Percentiles rank a stretch among this genome's conserved stretches.
These are phyloP conservation scores for Melikaiella ostensackeni DNA, from an alignment of 2,888 invertebrate genomes.

Conservation along the genomic window DNA sequence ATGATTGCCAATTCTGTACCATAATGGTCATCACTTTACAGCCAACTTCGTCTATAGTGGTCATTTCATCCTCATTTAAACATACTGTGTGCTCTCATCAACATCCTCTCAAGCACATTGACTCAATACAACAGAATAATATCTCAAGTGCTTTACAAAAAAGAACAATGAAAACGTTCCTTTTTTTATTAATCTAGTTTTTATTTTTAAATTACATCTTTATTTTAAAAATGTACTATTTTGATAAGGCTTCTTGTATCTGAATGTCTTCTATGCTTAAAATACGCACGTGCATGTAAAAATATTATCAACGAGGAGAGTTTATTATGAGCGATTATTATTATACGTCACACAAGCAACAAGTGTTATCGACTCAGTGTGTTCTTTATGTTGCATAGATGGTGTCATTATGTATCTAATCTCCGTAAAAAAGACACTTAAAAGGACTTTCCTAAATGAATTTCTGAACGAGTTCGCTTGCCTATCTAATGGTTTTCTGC, in stretches of 20 bases:
- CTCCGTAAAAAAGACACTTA: neutral
- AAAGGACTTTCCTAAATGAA: neutral
- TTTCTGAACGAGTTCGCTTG: neutral
- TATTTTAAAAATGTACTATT: neutral
- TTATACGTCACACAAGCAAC: constrained; percentile 1
- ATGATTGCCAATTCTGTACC: neutral
- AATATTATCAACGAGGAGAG: neutral
- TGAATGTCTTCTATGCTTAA: neutral
- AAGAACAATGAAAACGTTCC: too few relatives aligned
- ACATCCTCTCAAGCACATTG: constrained; percentile 7
- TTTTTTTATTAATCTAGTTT: neutral
- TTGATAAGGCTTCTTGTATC: neutral
- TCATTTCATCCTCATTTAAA: constrained; percentile 25
- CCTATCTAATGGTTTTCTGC: neutral
- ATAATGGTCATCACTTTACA: neutral
- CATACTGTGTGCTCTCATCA: constrained; percentile 6
- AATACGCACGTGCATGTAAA: constrained; percentile 31
- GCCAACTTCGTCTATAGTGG: neutral
- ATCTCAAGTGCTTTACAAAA: too few relatives aligned
- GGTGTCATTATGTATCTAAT: constrained; percentile 42
- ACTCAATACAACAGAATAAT: neutral
- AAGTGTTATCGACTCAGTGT: constrained; percentile 48
- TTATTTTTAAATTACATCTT: too few relatives aligned
- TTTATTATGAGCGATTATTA: neutral
- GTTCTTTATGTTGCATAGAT: constrained; percentile 69